These are phyloP conservation scores for Nephrotoma appendiculata DNA, from an alignment of 2,888 invertebrate species.

Conservation along the genomic window DNA sequence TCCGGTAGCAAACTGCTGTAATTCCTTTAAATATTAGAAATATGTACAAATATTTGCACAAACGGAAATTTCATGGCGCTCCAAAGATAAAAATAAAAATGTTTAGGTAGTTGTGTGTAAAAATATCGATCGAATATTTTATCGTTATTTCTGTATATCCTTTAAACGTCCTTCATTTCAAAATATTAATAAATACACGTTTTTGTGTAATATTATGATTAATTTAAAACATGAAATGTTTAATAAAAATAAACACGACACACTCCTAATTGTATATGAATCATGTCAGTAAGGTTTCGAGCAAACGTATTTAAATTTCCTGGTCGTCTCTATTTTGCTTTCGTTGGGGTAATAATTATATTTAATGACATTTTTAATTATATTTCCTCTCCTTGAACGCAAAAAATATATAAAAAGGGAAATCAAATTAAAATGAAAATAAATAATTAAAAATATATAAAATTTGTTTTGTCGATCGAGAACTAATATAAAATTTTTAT, in stretches of 20 bases:
- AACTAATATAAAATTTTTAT: constrained; percentile 10
- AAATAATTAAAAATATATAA: background rate
- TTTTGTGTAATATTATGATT: background rate
- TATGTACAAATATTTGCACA: too few relatives aligned
- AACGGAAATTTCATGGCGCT: too few relatives aligned
- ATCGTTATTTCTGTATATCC: background rate
- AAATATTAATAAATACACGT: background rate
- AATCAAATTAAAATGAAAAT: background rate
- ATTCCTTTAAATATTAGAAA: too few relatives aligned
- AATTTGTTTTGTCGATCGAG: constrained; percentile 5
- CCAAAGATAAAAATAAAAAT: too few relatives aligned
- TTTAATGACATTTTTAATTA: background rate
- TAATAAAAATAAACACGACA: background rate
- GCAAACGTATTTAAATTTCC: background rate
- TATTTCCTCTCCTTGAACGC: background rate
- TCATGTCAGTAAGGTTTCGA: background rate
- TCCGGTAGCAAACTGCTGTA: background rate
- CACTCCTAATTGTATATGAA: background rate
- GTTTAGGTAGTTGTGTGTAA: background rate
- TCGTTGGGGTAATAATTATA: constrained; percentile 8
- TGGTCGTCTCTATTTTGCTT: background rate
- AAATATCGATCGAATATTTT: background rate
- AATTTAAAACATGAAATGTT: background rate
- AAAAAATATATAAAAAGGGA: background rate
- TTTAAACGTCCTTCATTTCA: background rate